Evolutionary conservation across 1,140 invertebrate genomes (phyloP), one percentile per base, ranked within the genome.

Genomic region (Aphaenogaster rudis): DNA sequence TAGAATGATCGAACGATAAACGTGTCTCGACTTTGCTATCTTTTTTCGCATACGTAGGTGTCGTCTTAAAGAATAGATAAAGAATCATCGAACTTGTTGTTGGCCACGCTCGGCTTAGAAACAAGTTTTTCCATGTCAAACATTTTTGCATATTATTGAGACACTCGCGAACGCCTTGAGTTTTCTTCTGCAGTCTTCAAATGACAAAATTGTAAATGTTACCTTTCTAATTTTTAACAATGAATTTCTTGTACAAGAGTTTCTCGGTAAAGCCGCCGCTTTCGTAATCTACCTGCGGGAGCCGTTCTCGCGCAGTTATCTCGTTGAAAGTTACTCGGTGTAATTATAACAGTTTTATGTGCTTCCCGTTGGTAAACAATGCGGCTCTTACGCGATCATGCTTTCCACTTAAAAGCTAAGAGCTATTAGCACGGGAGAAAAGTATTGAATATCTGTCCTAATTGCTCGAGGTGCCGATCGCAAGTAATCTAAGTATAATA

Each of bases 361-460:
- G 42, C 39, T 84, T 76, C 54, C 69, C 59, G 3, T 84, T 76
- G 45, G 67, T 57, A 84, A 74, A 82, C 67, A 82, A 84, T 61
- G n/a, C 39, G 17, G 13, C n/a, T 74, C 54, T 74, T 61, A 48
- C 69, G 80, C 5, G 21, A 82, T 48, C 11, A 15, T 9, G 42
- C 11, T 61, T 74, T 72, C 67, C 50, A 50, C 3, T 63, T 61
- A 61, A 61, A 28, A 82, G 45, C 5, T 48, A 52, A 67, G 13
- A 67, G 13, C 8, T 63, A 6, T 69, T 69, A 69, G 39, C 57
- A 13, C 48, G 8, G 13, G 1, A 74, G 42, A 74, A 61, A 84
- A 54, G n/a, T 74, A 71, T 74, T 48, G 42, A 57, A 33, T 59
- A 11, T 36, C 28, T 59, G 42, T 17, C 17, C 8, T 63, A 36